phyloP scores from a whole-genome alignment of 2,113 vertebrate species.

The Burhinus bistriatus region DNA sequence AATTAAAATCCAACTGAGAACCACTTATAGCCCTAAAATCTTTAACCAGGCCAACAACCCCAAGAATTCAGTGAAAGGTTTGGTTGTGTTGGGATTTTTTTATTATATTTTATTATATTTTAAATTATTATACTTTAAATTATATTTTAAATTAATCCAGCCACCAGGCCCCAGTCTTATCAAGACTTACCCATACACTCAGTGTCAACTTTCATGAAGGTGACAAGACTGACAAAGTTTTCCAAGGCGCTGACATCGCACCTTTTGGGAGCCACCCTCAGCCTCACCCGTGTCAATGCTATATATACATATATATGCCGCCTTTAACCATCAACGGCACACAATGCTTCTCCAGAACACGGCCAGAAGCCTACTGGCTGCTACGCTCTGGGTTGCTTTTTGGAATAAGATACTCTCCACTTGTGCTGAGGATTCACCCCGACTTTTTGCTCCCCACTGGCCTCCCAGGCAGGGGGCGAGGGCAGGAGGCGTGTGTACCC shows the following conservation, averaged over 20 bases:
- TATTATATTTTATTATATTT: not conserved
- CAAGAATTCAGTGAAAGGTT: not conserved
- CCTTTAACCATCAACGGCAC: rapidly evolving
- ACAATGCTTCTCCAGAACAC: not conserved
- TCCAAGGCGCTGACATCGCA: not conserved
- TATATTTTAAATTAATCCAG: not conserved
- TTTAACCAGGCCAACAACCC: not conserved
- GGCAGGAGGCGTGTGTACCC: not conserved
- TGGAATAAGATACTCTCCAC: not conserved
- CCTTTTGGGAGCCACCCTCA: not conserved
- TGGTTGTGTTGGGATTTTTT: not conserved
- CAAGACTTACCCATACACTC: not conserved
- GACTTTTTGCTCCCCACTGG: not conserved
- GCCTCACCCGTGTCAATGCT: rapidly evolving
- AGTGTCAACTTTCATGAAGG: not conserved
- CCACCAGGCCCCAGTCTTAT: not conserved
- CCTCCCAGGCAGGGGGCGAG: not conserved
- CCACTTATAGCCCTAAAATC: not conserved
- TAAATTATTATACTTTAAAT: no score
- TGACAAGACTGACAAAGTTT: not conserved
- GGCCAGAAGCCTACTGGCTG: not conserved
- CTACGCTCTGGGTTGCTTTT: not conserved
- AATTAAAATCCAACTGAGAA: not conserved
- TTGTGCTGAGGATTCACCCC: not conserved
- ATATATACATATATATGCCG: rapidly evolving